Evolutionary conservation across 2,797 vertebrate genomes (phyloP).

Genomic region (Aeoliscus strigatus): DNA sequence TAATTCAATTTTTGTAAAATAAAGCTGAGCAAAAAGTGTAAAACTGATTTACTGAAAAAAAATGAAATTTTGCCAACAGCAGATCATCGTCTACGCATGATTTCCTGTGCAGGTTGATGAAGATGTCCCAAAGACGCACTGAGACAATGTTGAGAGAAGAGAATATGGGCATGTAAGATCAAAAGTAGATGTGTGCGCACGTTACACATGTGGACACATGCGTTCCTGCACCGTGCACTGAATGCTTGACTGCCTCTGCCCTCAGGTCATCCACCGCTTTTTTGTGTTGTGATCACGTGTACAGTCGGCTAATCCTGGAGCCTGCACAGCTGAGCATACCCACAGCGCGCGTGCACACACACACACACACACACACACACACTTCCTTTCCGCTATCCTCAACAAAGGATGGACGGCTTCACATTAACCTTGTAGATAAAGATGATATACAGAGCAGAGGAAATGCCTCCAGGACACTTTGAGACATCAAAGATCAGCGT

Average conservation of each 20-base stretch:
- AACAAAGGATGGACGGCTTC: too few relatives aligned
- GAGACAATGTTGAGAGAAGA: not conserved
- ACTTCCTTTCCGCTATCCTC: too few relatives aligned
- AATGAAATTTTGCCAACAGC: too few relatives aligned
- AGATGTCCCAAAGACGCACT: too few relatives aligned
- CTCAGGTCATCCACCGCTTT: conserved; percentile 32
- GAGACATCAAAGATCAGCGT: too few relatives aligned
- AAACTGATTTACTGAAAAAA: too few relatives aligned
- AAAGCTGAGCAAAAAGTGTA: too few relatives aligned
- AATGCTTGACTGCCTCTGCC: conserved; percentile 34
- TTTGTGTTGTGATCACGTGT: conserved; percentile 35
- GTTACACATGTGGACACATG: conserved; percentile 9
- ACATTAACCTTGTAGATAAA: conserved; percentile 13
- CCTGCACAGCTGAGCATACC: not conserved
- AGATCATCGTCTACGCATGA: too few relatives aligned
- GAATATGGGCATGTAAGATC: not conserved
- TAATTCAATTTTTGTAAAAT: too few relatives aligned
- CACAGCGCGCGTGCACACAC: not conserved
- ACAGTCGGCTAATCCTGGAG: conserved; percentile 16
- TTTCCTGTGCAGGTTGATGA: conserved; percentile 1
- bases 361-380: conserved; percentile 1
- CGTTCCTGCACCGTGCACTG: conserved; percentile 25
- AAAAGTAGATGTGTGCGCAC: not conserved
- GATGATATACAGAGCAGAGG: conserved; percentile 10
- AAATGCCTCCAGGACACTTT: conserved; percentile 9